phyloP scores from a whole-genome alignment of 2,797 vertebrate genomes.

The Bothrops alternatus region DNA sequence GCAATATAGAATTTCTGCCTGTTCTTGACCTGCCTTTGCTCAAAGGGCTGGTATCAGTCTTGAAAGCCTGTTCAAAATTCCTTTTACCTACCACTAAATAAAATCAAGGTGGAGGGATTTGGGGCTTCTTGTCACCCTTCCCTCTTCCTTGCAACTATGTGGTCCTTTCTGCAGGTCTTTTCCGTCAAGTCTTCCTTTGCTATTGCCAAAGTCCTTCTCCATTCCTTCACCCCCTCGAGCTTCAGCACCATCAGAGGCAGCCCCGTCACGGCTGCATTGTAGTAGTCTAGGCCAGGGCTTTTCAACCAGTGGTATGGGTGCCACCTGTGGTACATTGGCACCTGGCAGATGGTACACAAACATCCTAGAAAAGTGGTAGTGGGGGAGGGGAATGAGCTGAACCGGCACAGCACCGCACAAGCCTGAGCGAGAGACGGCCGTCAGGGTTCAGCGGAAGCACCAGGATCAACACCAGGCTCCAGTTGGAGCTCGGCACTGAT shows the following conservation, averaged over 20 bases:
- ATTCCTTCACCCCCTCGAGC: neutral
- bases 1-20: neutral
- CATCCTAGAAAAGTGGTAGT: too few species aligned
- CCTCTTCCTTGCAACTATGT: neutral
- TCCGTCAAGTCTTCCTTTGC: neutral
- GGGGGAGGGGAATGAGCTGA: too few species aligned
- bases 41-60: neutral
- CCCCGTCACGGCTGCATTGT: neutral
- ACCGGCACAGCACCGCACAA: too few species aligned
- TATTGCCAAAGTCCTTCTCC: neutral
- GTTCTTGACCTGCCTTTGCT: neutral
- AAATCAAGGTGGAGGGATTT: neutral
- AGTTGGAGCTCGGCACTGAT: too few species aligned
- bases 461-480: too few species aligned
- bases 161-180: neutral
- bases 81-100: neutral
- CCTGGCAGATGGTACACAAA: too few species aligned
- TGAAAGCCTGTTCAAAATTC: neutral
- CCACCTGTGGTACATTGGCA: too few species aligned
- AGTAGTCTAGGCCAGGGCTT: neutral
- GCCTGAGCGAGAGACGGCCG: too few species aligned
- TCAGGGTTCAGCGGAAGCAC: too few species aligned
- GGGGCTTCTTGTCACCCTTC: neutral
- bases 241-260: neutral
- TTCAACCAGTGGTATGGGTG: too few species aligned